Evolutionary conservation across 2,797 vertebrate species (phyloP).

Genomic region (Graptemys geographica): DNA sequence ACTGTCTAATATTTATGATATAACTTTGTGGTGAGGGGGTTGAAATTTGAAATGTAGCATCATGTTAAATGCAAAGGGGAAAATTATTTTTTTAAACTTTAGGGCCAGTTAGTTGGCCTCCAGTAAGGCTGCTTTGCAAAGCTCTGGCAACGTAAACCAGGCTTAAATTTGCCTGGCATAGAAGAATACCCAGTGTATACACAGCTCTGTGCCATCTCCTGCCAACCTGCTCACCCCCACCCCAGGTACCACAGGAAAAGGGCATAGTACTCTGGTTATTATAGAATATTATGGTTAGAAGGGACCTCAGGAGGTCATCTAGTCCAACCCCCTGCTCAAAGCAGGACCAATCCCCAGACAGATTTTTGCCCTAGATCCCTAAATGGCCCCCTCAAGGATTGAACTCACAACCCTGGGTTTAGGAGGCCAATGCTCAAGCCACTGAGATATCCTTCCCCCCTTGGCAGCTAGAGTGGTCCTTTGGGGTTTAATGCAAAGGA

Average conservation of each 20-base stretch:
- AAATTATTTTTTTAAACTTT: neutral
- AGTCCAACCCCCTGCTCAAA: no score
- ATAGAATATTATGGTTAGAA: no score
- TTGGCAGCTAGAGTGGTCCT: neutral
- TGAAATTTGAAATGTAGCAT: neutral
- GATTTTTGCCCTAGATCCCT: no score
- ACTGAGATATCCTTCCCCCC: neutral
- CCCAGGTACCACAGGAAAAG: neutral
- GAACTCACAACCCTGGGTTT: no score
- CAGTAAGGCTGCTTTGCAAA: neutral
- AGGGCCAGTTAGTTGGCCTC: neutral
- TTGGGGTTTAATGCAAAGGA: accelerated
- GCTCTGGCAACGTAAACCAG: neutral
- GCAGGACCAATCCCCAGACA: no score
- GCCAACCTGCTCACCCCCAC: neutral
- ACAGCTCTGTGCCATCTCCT: neutral
- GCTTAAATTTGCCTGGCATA: neutral
- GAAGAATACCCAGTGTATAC: neutral
- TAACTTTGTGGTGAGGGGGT: neutral
- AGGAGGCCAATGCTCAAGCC: no score
- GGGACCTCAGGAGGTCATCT: no score
- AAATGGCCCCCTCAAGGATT: no score
- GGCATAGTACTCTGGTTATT: neutral
- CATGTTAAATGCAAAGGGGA: neutral
- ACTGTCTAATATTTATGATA: neutral